Base-by-base conservation (phyloP, 2,797 vertebrate genomes). In the Dendrocincla tyrannina region DNA sequence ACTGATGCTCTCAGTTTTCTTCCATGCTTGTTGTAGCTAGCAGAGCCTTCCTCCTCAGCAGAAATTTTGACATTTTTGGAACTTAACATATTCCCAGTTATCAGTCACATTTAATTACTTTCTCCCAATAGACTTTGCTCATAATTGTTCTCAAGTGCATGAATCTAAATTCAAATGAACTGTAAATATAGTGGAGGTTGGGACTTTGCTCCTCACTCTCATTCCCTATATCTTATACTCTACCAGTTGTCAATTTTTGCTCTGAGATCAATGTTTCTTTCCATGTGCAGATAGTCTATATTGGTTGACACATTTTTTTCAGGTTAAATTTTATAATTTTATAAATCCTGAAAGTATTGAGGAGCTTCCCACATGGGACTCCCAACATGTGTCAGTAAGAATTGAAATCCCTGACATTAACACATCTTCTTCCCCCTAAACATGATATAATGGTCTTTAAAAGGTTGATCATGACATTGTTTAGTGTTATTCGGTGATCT, bases 51-150 rank as follows among this genome's bases (percentile, higher is more conserved):
- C 87, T 89, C n/a, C 35, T 78, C 35, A 68, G 41, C n/a, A 91
- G 66, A 92, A 88, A 72, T 88, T 83, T 50, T 89, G 49, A 89
- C 68, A 37, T 83, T 88, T 92, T 91, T 50, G 27, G 13, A 41
- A 68, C 46, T 80, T 88, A 42, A 77, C 19, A 42, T 89, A 89
- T 91, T 93, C 76, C 73, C 85, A 84, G 19, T 89, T 84, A 90
- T 72, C 55, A 27, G 6, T 88, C 64, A 88, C 58, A 81, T 58
- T 92, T 95, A 97, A 96, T 92, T 95, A 91, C 87, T 88, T 95
- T 95, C 44, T 96, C 94, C 93, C 95, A 72, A 10, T 60, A 88
- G 93, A 86, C 28, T 89, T 93, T 47, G 1, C 19, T 92, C 46
- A 42, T 94, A 89, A 89, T 91, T 95, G 73, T 89, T 88, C 83